Percentiles rank a stretch among this genome's conserved stretches.
phyloP scores from a whole-genome alignment of 2,888 invertebrate species.

The Thereva nobilitata region DNA sequence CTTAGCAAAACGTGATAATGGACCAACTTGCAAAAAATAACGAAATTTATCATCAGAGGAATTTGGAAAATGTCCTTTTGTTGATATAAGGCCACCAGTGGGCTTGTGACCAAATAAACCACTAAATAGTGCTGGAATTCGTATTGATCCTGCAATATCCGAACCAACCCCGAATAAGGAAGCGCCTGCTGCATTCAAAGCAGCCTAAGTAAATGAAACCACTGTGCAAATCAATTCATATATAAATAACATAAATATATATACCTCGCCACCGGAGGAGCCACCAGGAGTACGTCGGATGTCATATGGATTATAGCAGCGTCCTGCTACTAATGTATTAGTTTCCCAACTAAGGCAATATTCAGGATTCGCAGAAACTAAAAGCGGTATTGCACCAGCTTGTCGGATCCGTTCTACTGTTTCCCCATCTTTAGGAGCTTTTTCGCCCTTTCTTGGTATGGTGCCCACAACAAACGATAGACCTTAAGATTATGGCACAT shows the following conservation, averaged over 20 bases:
- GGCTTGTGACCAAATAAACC: slow-evolving; percentile 90
- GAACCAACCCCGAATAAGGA: slow-evolving; percentile 79
- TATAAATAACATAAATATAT: slow-evolving; percentile 40
- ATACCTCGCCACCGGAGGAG: slow-evolving; percentile 86
- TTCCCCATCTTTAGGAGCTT: slow-evolving; percentile 70
- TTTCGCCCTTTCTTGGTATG: slow-evolving; percentile 57
- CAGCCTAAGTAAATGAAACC: slow-evolving; percentile 61
- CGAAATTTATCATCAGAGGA: slow-evolving; percentile 60
- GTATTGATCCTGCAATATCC: slow-evolving; percentile 81
- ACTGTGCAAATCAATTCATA: background rate
- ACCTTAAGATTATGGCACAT: slow-evolving; percentile 56
- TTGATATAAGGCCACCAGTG: slow-evolving; percentile 66
- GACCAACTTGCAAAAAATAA: slow-evolving; percentile 66
- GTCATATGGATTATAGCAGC: slow-evolving; percentile 83
- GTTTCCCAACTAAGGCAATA: slow-evolving; percentile 88
- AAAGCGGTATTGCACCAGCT: slow-evolving; percentile 80
- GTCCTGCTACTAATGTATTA: slow-evolving; percentile 75
- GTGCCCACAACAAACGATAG: slow-evolving; percentile 73
- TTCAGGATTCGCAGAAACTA: slow-evolving; percentile 86
- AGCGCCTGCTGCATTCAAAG: slow-evolving; percentile 74
- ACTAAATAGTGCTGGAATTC: slow-evolving; percentile 82
- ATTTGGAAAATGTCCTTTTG: slow-evolving; percentile 66
- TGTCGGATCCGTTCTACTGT: slow-evolving; percentile 65
- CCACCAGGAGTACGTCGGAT: slow-evolving; percentile 76
- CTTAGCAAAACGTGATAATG: slow-evolving; percentile 76